Evolutionary conservation across 2,113 vertebrate species (phyloP).

Genomic region (Montifringilla adamsi): DNA sequence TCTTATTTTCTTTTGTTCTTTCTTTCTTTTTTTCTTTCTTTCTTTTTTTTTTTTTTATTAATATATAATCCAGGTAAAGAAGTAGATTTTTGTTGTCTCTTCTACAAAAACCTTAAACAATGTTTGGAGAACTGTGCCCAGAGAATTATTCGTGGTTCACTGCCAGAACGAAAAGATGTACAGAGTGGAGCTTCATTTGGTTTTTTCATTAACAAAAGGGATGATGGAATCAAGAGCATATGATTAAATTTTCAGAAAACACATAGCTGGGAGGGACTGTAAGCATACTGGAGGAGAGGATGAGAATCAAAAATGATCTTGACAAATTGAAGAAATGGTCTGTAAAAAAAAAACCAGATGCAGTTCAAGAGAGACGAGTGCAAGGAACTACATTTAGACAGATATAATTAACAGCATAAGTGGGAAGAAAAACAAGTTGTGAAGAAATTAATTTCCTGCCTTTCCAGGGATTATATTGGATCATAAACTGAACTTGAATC

Average conservation of each 20-base stretch:
- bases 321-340: conserved; percentile 34
- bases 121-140: neutral
- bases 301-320: conserved; percentile 34
- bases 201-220: conserved; percentile 16
- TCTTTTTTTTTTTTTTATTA: neutral
- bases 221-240: conserved; percentile 45
- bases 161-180: neutral
- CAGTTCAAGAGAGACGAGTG: neutral
- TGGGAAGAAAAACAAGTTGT: neutral
- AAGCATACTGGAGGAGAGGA: neutral
- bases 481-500: neutral
- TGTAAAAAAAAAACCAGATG: neutral
- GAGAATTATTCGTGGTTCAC: conserved; percentile 7
- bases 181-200: neutral
- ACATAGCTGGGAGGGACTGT: conserved; percentile 10
- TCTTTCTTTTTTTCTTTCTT: neutral
- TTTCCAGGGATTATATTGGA: neutral
- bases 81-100: neutral
- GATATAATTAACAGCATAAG: neutral
- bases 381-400: neutral
- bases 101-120: neutral
- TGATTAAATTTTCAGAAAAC: conserved; percentile 51
- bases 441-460: neutral
- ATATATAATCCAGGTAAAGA: neutral
- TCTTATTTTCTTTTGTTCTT: neutral